phyloP scores from a whole-genome alignment of 2,888 invertebrate species.

The Epinotia nisella region DNA sequence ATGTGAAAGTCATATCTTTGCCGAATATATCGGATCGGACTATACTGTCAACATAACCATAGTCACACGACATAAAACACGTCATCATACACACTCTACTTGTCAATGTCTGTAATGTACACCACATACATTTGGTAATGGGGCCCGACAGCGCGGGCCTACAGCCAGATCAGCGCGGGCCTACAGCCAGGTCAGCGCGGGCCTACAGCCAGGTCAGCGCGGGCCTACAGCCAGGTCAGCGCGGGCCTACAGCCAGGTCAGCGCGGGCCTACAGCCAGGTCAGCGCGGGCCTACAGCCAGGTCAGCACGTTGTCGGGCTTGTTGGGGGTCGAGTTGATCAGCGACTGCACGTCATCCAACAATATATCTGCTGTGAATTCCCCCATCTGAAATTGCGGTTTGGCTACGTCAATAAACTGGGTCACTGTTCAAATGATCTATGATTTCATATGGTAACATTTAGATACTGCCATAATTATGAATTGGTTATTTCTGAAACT shows the following conservation, averaged over 20 bases:
- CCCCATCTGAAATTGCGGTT: slow-evolving; percentile 86
- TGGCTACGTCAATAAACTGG: background rate
- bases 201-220: slow-evolving; percentile 95
- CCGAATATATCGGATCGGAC: slow-evolving; percentile 19
- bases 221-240: slow-evolving; percentile 92
- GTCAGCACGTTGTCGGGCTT: slow-evolving; percentile 94
- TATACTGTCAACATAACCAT: slow-evolving; percentile 43
- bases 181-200: slow-evolving; percentile 95
- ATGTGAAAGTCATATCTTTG: slow-evolving; percentile 32
- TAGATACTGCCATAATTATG: background rate
- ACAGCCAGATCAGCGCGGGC: slow-evolving; percentile 95
- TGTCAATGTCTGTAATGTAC: slow-evolving; percentile 78
- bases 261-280: no score
- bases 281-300: slow-evolving; percentile 87
- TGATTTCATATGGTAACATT: background rate
- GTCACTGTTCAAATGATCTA: background rate
- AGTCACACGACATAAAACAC: slow-evolving; percentile 59
- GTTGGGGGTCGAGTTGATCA: slow-evolving; percentile 94
- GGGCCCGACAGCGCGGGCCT: slow-evolving; percentile 54
- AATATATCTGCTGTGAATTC: slow-evolving; percentile 94
- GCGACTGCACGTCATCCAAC: slow-evolving; percentile 94
- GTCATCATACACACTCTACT: slow-evolving; percentile 68
- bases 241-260: no score
- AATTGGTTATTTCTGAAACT: no score
- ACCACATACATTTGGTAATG: slow-evolving; percentile 52